These are phyloP conservation scores for Heliothis peltigera DNA, from an alignment of 2,888 invertebrate species.

Conservation along the genomic window DNA sequence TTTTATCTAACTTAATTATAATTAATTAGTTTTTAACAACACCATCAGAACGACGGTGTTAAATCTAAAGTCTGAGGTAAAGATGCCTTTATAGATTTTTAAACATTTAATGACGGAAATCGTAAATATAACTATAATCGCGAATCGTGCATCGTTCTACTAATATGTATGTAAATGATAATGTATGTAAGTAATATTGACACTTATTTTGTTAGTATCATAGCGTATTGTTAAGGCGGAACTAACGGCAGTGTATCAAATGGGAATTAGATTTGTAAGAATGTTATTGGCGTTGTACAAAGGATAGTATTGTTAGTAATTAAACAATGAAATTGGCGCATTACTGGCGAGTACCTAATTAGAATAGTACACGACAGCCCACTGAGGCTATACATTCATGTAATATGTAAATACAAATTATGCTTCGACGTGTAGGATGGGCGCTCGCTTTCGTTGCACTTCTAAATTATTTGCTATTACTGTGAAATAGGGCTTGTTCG, in stretches of 20 bases:
- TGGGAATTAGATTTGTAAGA: constrained; percentile 83
- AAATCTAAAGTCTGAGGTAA: constrained; percentile 90
- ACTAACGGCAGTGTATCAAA: constrained; percentile 87
- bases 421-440: constrained; percentile 77
- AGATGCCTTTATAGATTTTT: constrained; percentile 90
- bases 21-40: constrained; percentile 84
- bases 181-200: constrained; percentile 87
- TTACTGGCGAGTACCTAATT: constrained; percentile 90
- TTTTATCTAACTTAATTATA: constrained; percentile 84
- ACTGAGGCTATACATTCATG: constrained; percentile 83
- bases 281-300: constrained; percentile 89
- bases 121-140: constrained; percentile 82
- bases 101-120: constrained; percentile 84
- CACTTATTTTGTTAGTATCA: constrained; percentile 88
- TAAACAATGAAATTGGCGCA: constrained; percentile 89
- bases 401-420: constrained; percentile 82
- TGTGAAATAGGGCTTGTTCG: constrained; percentile 68
- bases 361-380: constrained; percentile 87
- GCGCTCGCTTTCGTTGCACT: constrained; percentile 83
- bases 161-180: constrained; percentile 83
- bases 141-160: constrained; percentile 86
- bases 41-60: constrained; percentile 87
- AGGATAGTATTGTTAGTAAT: constrained; percentile 87
- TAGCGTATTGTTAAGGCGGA: constrained; percentile 82
- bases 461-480: constrained; percentile 74